These are phyloP conservation scores for Scatophagus argus DNA, from an alignment of 2,113 vertebrate species.

Conservation along the genomic window DNA sequence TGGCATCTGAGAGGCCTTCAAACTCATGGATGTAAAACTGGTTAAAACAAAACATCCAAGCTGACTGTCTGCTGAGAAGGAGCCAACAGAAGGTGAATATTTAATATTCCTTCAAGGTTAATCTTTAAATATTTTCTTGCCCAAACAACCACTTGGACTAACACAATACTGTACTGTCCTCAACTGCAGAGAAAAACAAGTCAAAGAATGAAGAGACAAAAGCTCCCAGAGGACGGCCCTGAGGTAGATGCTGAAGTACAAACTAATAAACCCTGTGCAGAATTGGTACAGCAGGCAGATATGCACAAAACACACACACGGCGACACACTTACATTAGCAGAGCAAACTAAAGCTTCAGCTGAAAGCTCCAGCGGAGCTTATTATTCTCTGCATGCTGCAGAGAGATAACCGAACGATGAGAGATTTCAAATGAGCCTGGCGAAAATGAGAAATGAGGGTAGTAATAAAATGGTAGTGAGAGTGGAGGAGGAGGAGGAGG, in stretches of 20 bases:
- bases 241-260: slow-evolving; percentile 36
- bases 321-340: slow-evolving; percentile 44
- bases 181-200: slow-evolving; percentile 1
- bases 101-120: neutral
- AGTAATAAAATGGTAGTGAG: slow-evolving; percentile 43
- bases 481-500: neutral
- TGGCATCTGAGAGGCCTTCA: neutral
- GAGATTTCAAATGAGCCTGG: slow-evolving; percentile 64
- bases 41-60: too few relatives aligned
- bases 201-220: neutral
- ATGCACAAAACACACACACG: slow-evolving; percentile 13
- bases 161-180: neutral
- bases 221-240: slow-evolving; percentile 16
- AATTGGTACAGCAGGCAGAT: slow-evolving; percentile 19
- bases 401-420: slow-evolving; percentile 62
- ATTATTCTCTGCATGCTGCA: slow-evolving; percentile 54
- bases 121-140: neutral
- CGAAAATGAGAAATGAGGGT: slow-evolving; percentile 38
- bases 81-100: neutral
- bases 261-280: slow-evolving; percentile 37
- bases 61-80: neutral
- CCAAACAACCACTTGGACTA: neutral
- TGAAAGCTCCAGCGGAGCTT: slow-evolving; percentile 42
- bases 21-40: neutral
- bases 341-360: slow-evolving; percentile 22